These are phyloP conservation scores for Drosophila suzukii DNA, from an alignment of 1,140 invertebrate genomes.

Conservation along the genomic window DNA sequence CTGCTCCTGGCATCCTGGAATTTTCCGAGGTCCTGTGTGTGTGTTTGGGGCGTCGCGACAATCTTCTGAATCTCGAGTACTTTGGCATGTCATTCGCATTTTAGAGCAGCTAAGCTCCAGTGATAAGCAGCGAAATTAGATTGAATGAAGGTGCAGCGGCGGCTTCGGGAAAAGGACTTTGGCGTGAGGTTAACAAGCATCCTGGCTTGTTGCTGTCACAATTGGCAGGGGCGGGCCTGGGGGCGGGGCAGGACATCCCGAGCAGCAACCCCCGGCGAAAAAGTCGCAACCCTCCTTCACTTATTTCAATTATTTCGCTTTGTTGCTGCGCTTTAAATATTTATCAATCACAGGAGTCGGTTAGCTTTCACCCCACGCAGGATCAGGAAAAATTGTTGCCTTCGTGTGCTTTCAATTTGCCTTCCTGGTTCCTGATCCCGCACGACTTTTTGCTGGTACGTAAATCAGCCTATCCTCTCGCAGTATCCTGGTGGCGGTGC, in stretches of 20 bases:
- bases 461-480: constrained; percentile 64
- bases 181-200: constrained; percentile 53
- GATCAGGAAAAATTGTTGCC: constrained; percentile 55
- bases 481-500: constrained; percentile 24
- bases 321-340: constrained; percentile 81
- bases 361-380: constrained; percentile 39
- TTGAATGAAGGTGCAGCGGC: constrained; percentile 76
- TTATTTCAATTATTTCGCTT: constrained; percentile 83
- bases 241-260: neutral
- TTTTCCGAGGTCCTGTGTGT: constrained; percentile 5
- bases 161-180: neutral
- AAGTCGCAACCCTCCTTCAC: constrained; percentile 62
- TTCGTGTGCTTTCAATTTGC: constrained; percentile 70
- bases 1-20: constrained; percentile 22
- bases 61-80: constrained; percentile 77
- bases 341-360: constrained; percentile 80
- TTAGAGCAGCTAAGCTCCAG: constrained; percentile 78
- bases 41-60: constrained; percentile 46
- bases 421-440: constrained; percentile 44
- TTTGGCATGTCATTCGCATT: constrained; percentile 83
- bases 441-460: constrained; percentile 38
- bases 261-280: constrained; percentile 17
- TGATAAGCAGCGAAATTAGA: constrained; percentile 81
- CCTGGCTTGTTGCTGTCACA: constrained; percentile 67
- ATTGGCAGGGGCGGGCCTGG: constrained; percentile 32